Conservation (phyloP, 1,140 invertebrate genomes). For the Ceratitis capitata region DNA sequence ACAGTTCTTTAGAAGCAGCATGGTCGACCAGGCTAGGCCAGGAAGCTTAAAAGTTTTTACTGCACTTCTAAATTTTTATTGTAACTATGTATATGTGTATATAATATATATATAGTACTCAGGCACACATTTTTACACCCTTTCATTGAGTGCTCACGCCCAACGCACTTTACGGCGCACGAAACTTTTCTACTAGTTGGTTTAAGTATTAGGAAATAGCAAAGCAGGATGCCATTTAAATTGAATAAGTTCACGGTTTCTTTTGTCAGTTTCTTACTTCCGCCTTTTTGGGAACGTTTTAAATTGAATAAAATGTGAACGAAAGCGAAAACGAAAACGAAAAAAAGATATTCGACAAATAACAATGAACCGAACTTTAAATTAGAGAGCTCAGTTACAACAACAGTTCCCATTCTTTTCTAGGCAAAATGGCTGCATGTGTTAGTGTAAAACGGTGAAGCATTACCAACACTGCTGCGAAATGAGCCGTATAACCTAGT, state of each 20-base stretch:
- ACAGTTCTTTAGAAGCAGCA: no score
- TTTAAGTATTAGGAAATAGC: constrained; percentile 21
- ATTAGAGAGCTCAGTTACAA: not conserved
- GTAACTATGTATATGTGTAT: not conserved
- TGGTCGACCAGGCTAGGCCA: not conserved
- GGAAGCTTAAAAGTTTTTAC: not conserved
- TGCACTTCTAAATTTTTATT: not conserved
- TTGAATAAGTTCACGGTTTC: not conserved
- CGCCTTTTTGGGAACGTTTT: not conserved
- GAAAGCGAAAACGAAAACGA: not conserved
- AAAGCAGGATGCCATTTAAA: constrained; percentile 25
- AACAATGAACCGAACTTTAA: not conserved
- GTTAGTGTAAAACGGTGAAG: not conserved
- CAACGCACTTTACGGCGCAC: not conserved
- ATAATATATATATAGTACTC: not conserved
- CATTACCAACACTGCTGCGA: not conserved
- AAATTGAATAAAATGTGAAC: not conserved
- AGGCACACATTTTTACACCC: not conserved
- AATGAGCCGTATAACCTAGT: not conserved
- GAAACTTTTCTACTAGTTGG: not conserved
- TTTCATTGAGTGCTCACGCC: not conserved
- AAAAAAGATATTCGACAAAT: not conserved
- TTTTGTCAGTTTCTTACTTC: not conserved
- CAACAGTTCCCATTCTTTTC: no score
- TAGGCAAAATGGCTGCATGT: not conserved